Evolutionary conservation across 2,797 vertebrate genomes (phyloP), one percentile per base, ranked within the genome.

Genomic region (Acanthiza pusilla): DNA sequence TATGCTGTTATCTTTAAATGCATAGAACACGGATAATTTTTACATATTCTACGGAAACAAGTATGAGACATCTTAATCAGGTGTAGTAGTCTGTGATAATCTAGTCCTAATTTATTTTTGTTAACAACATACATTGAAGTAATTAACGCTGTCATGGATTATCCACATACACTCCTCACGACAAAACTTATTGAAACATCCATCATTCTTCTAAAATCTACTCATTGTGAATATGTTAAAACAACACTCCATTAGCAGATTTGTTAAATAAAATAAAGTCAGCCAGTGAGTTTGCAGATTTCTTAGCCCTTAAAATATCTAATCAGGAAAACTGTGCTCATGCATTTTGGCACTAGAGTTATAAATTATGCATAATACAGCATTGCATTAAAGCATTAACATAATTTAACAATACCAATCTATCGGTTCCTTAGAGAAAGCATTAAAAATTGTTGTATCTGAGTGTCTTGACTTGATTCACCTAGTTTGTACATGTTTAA

Each of bases 301-400:
- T 94, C 61, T 87, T 84, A n/a, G 26, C 47, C 95, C 94, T 67
- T 80, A 97, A 96, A 93, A 91, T 91, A 93, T 86, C 91, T 93
- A 94, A 97, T 95, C 74, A 97, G 87, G 38, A 89, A 29, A 91
- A 79, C 36, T 42, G 6, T 54, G 93, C 80, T 96, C 80, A 92
- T 89, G 67, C 36, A 89, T 95, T 96, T 96, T 97, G 88, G 62
- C 74, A 94, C 20, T n/a, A 36, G 80, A 92, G 36, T 93, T 96
- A 96, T 94, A 96, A 96, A 97, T 97, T 96, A 97, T 92, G 93
- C 82, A 96, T 91, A 91, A 89, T 76, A 88, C 43, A 73, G 89
- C 61, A 96, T 96, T 96, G 57, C 40, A 96, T 96, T 95, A 96
- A 97, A 97, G 8, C n/a, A 96, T 96, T 96, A 96, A 54, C 92